Conservation (phyloP, 2,113 vertebrate species). For the Furnarius figulus region DNA sequence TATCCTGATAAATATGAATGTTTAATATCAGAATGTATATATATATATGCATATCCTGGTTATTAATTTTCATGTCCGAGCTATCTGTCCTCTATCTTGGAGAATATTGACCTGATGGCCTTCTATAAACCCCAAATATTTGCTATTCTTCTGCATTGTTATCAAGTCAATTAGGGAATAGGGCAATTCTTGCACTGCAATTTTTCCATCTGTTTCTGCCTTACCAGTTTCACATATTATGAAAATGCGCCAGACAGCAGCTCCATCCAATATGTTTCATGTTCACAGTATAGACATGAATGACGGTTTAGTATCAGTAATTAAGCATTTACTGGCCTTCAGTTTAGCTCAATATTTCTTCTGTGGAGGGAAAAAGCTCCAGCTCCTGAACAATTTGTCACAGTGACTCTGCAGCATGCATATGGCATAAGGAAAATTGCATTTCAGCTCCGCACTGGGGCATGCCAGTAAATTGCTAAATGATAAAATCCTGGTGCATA, state of each 20-base stretch:
- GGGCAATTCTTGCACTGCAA: conserved; percentile 63
- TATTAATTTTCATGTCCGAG: not conserved
- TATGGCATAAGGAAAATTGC: not conserved
- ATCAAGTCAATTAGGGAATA: conserved; percentile 67
- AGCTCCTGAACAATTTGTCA: conserved; percentile 11
- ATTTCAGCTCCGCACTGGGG: not conserved
- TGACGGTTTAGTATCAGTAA: conserved; percentile 41
- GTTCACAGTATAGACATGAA: conserved; percentile 53
- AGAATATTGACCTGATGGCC: not conserved
- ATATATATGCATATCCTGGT: not conserved
- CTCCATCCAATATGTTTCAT: conserved; percentile 65
- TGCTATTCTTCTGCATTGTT: conserved; percentile 57
- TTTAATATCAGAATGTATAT: not conserved
- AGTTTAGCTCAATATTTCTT: conserved; percentile 54
- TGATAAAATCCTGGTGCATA: not conserved
- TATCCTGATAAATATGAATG: not conserved
- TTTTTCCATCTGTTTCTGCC: conserved; percentile 73
- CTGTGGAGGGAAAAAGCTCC: not conserved
- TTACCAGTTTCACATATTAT: conserved; percentile 66
- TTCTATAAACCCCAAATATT: conserved; percentile 51
- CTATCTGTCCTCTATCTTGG: not conserved
- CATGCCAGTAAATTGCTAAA: not conserved
- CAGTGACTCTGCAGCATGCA: not conserved
- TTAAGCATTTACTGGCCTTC: conserved; percentile 43
- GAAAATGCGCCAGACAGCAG: conserved; percentile 66